A percentile compares a stretch with the other conserved stretches of the same genome.
Conservation (phyloP, 2,888 invertebrate genomes). For the Amaurobius ferox region DNA sequence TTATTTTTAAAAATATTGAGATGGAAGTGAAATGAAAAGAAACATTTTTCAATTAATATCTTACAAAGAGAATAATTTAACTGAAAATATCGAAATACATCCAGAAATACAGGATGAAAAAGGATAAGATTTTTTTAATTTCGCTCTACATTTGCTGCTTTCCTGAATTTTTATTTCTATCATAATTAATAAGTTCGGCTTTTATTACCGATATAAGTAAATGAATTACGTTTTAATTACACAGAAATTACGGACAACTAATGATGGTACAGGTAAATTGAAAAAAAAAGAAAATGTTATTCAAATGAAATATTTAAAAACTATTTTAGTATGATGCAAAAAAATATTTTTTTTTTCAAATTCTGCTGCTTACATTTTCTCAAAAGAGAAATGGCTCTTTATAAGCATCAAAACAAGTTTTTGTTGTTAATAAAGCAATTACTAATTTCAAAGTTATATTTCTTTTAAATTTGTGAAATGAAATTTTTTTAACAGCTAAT, state of each 20-base stretch:
- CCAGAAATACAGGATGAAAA: background rate
- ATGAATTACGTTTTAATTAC: constrained; percentile 13
- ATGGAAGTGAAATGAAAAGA: constrained; percentile 4
- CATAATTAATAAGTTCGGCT: background rate
- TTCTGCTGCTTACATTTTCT: no score
- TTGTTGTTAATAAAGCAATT: no score
- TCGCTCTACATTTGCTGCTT: background rate
- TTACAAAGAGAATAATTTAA: constrained; percentile 10
- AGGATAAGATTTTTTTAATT: background rate
- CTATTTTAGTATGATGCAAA: no score
- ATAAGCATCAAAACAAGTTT: no score
- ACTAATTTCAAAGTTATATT: no score
- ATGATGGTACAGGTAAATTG: background rate
- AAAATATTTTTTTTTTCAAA: no score
- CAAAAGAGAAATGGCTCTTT: no score
- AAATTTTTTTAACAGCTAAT: no score
- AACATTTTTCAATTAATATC: constrained; percentile 1
- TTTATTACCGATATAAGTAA: background rate
- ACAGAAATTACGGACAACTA: background rate
- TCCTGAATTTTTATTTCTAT: background rate
- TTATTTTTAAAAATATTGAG: background rate
- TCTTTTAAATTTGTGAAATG: no score
- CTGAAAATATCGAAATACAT: background rate
- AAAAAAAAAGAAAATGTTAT: no score
- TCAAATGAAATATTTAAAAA: no score